Conservation (phyloP, 2,113 vertebrate genomes). For the Channa argus region DNA sequence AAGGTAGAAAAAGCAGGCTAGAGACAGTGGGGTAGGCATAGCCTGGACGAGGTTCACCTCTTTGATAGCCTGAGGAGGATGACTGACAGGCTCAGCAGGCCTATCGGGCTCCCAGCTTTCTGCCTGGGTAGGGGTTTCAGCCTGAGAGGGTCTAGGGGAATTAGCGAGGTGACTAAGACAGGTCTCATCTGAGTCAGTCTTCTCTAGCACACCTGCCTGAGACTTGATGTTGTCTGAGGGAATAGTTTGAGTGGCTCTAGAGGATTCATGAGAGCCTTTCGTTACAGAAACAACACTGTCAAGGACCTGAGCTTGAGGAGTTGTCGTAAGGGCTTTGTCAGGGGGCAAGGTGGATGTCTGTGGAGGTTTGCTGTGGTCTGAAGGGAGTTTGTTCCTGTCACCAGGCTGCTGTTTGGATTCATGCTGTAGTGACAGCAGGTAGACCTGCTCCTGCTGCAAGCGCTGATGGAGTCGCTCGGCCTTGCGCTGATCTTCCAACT, state of each 20-base stretch:
- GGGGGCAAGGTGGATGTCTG: slow-evolving; percentile 65
- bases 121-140: slow-evolving; percentile 54
- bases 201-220: slow-evolving; percentile 39
- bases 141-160: slow-evolving; percentile 27
- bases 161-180: background rate
- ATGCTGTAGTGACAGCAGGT: slow-evolving; percentile 94
- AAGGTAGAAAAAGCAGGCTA: slow-evolving; percentile 67
- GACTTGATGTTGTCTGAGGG: slow-evolving; percentile 39
- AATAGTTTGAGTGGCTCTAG: slow-evolving; percentile 14
- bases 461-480: slow-evolving; percentile 95
- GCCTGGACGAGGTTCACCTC: slow-evolving; percentile 87
- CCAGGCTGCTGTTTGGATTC: slow-evolving; percentile 84
- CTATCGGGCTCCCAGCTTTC: slow-evolving; percentile 57
- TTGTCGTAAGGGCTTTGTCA: slow-evolving; percentile 36
- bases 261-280: slow-evolving; percentile 27
- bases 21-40: slow-evolving; percentile 23
- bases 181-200: slow-evolving; percentile 45
- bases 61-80: slow-evolving; percentile 82
- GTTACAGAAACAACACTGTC: slow-evolving; percentile 28
- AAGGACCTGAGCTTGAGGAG: slow-evolving; percentile 64
- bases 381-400: slow-evolving; percentile 58
- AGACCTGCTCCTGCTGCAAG: slow-evolving; percentile 96
- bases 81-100: slow-evolving; percentile 44
- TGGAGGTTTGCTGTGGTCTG: slow-evolving; percentile 51
- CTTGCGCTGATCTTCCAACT: slow-evolving; percentile 96